phyloP scores from a whole-genome alignment of 2,797 vertebrate genomes.

The Mionectes olivaceus region DNA sequence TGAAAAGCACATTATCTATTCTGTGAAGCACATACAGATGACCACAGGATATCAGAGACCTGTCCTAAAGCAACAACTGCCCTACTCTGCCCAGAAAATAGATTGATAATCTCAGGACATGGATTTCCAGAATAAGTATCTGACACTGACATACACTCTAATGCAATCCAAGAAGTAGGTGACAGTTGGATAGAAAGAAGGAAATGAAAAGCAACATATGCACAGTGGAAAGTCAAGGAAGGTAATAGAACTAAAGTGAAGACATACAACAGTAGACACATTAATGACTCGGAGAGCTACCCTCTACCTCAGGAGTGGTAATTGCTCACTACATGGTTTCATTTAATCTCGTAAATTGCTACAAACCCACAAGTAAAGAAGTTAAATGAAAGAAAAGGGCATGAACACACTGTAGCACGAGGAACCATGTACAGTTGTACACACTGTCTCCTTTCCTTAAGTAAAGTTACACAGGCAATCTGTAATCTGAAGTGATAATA shows the following conservation, averaged over 20 bases:
- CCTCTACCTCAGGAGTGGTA: background rate
- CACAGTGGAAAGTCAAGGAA: background rate
- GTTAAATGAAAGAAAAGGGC: background rate
- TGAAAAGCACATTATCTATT: conserved; percentile 15
- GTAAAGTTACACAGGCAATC: background rate
- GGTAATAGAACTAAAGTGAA: background rate
- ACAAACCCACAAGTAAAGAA: background rate
- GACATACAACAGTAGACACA: background rate
- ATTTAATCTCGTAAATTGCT: background rate
- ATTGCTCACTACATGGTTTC: background rate
- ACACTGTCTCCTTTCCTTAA: background rate
- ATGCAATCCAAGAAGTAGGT: background rate
- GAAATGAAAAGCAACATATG: conserved; percentile 16
- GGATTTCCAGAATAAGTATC: background rate
- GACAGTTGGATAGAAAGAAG: background rate
- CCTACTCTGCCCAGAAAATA: background rate
- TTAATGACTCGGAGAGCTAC: background rate
- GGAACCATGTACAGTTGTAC: fast-evolving
- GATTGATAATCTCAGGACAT: background rate
- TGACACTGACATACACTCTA: background rate
- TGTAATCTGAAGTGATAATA: background rate
- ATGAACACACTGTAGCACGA: background rate
- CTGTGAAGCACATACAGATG: conserved; percentile 2
- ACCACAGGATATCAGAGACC: conserved; percentile 2
- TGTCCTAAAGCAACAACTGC: conserved; percentile 17